Evolutionary conservation across 1,140 invertebrate genomes (phyloP).

Genomic region (Apolygus lucorum): DNA sequence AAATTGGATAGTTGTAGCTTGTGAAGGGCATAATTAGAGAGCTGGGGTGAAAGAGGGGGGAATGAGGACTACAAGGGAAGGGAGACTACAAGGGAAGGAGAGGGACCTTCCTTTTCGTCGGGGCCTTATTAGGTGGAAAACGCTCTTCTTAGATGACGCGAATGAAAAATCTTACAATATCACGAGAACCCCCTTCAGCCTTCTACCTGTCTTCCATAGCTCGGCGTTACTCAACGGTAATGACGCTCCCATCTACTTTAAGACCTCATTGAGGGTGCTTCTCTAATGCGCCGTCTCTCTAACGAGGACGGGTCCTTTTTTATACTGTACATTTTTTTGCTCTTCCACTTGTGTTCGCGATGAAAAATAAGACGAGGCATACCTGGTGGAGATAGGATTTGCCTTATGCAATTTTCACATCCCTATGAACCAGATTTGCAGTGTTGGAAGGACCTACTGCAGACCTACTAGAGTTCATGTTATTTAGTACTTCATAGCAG

Average conservation of each 20-base stretch:
- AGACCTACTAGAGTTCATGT: too few relatives aligned
- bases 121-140: slow-evolving; percentile 16
- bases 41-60: background rate
- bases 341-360: too few relatives aligned
- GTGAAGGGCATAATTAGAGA: slow-evolving; percentile 9
- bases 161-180: slow-evolving; percentile 17
- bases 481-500: too few relatives aligned
- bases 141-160: slow-evolving; percentile 9
- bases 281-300: background rate
- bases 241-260: slow-evolving; percentile 10
- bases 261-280: slow-evolving; percentile 7
- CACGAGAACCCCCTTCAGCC: background rate
- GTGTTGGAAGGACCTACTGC: too few relatives aligned
- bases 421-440: too few relatives aligned
- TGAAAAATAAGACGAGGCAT: too few relatives aligned
- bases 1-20: slow-evolving; percentile 8
- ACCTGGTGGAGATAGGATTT: too few relatives aligned
- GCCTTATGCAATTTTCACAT: too few relatives aligned
- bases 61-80: background rate
- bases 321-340: too few relatives aligned
- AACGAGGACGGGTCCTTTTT: slow-evolving; percentile 5
- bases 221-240: slow-evolving; percentile 5
- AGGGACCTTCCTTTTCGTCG: background rate
- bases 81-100: background rate
- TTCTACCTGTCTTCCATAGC: background rate